Base-by-base conservation (phyloP, 2,888 invertebrate species). In the Nomada flava region DNA sequence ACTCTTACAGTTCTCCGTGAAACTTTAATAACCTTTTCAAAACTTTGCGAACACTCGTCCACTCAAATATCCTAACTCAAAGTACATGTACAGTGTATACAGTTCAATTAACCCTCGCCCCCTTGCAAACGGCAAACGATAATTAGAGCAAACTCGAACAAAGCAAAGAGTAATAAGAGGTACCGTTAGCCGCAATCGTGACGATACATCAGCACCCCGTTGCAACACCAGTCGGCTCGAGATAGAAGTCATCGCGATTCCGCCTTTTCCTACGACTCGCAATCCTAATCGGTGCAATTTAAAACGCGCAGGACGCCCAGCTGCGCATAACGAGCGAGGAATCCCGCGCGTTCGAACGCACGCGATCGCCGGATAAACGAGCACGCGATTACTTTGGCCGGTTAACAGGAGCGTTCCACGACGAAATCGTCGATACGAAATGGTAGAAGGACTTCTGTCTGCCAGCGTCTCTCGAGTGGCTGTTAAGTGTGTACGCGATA, bases 381-480 rank as follows among this genome's bases (percentile, higher is more conserved):
- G 76, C 83, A 77, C 75, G 79, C 83, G 79, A 84, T 87, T 86
- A 85, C 70, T 79, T 71, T 64, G 71, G 55, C 20, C 20, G 71
- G 69, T 84, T 86, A 76, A 71, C 77, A 82, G 65, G 69, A 76
- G 57, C 20, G 79, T 71, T 79, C 76, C 76, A 62, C 67, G 79
- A 55, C 47, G 79, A 60, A 77, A 69, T 5, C 76, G 63, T 52
- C 67, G 63, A 59, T 52, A 36, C 62, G 59, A n/a, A 18, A 50
- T 62, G 70, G 55, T 18, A 29, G 23, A 18, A 29, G 36, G 53
- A 44, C 26, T 68, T 71, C 57, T 71, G 76, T 71, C 55, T 59
- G 68, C 73, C 55, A 79, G 74, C 76, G 81, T 68, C 73, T 44
- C 50, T 77, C 73, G 75, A 81, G 71, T 52, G 47, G 52, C 50